These are phyloP conservation scores for Lordiphosa andalusiaca DNA, from an alignment of 2,888 invertebrate species.

Conservation along the genomic window DNA sequence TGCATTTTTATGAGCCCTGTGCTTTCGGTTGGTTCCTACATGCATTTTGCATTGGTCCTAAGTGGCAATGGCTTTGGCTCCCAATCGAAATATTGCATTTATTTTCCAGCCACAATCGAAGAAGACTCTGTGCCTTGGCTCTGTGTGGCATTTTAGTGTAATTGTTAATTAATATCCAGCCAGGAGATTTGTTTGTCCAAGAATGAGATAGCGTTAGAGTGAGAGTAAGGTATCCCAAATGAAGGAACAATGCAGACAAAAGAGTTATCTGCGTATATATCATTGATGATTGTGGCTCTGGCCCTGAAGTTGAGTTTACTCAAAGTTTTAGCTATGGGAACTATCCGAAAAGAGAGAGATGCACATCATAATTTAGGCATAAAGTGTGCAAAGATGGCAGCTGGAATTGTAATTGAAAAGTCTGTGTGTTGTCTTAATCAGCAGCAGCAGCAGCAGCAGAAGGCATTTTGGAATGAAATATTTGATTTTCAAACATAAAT, in stretches of 20 bases:
- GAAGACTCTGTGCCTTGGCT: slow-evolving; percentile 23
- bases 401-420: no score
- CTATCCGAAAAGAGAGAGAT: no score
- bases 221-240: not conserved
- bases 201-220: slow-evolving; percentile 16
- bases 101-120: slow-evolving; percentile 4
- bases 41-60: slow-evolving; percentile 66
- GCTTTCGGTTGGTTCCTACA: slow-evolving; percentile 30
- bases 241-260: not conserved
- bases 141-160: slow-evolving; percentile 64
- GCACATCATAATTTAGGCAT: no score
- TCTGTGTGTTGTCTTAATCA: no score
- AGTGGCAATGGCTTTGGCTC: slow-evolving; percentile 44
- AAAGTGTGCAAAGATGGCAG: no score
- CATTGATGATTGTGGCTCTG: no score
- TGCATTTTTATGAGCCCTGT: slow-evolving; percentile 25
- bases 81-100: slow-evolving; percentile 31
- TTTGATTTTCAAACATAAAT: no score
- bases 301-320: no score
- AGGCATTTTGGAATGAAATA: no score
- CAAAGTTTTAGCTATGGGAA: no score
- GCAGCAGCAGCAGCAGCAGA: no score
- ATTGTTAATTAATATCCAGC: slow-evolving; percentile 67
- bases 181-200: slow-evolving; percentile 40
- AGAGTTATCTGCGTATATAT: not conserved